phyloP scores from a whole-genome alignment of 2,888 invertebrate species.

The Lampropteryx suffumata region DNA sequence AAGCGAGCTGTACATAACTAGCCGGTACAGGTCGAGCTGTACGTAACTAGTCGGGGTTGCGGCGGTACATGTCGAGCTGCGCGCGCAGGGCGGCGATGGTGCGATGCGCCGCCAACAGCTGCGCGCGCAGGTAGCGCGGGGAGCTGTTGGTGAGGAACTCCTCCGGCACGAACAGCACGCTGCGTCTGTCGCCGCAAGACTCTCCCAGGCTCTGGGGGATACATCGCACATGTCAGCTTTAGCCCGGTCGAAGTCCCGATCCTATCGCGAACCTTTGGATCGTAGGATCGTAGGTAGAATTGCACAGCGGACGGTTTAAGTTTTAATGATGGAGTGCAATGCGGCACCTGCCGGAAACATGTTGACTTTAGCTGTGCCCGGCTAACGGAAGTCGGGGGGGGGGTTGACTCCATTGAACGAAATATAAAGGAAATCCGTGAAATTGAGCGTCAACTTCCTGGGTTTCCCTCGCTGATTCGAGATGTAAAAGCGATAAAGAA shows the following conservation, averaged over 20 bases:
- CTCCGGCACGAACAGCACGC: slow-evolving; percentile 35
- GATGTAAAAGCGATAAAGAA: slow-evolving; percentile 10
- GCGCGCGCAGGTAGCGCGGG: slow-evolving; percentile 42
- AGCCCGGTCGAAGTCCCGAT: too few relatives aligned
- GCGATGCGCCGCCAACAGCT: slow-evolving; percentile 49
- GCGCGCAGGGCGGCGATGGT: slow-evolving; percentile 32
- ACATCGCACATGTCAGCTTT: too few relatives aligned
- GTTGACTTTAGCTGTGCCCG: slow-evolving; percentile 14
- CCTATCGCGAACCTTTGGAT: too few relatives aligned
- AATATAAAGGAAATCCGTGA: slow-evolving; percentile 2
- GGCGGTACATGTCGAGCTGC: slow-evolving; percentile 27
- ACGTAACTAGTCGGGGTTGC: slow-evolving; percentile 37
- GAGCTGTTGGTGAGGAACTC: slow-evolving; percentile 38
- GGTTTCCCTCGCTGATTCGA: slow-evolving; percentile 4
- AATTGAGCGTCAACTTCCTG: slow-evolving; percentile 6
- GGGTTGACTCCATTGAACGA: not conserved
- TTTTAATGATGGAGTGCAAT: slow-evolving; percentile 9
- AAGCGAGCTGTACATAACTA: too few relatives aligned
- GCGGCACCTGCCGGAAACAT: slow-evolving; percentile 4
- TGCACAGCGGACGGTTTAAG: not conserved
- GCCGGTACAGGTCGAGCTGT: too few relatives aligned
- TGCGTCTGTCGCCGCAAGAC: not conserved
- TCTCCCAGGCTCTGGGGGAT: too few relatives aligned
- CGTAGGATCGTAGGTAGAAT: too few relatives aligned
- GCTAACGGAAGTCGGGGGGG: slow-evolving; percentile 8